These are phyloP conservation scores for Thyatira batis DNA, from an alignment of 2,888 invertebrate genomes.

Conservation along the genomic window DNA sequence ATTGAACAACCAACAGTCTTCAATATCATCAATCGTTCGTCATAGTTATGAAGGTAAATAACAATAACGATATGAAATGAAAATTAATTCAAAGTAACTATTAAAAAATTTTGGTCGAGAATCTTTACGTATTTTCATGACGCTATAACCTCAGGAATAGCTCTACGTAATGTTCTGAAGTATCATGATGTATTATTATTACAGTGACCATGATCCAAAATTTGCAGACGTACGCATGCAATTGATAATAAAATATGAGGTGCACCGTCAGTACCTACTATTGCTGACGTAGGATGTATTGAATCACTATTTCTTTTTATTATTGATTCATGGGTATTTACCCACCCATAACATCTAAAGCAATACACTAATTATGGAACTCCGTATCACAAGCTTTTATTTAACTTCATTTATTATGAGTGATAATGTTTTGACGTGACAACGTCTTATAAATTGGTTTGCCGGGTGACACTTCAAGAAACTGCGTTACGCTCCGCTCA, in stretches of 20 bases:
- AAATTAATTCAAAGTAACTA: background rate
- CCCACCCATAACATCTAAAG: background rate
- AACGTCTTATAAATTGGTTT: too few species aligned
- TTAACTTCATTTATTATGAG: too few species aligned
- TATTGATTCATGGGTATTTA: background rate
- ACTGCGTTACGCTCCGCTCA: too few species aligned
- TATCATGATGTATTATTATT: constrained; percentile 3
- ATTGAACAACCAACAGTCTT: too few species aligned
- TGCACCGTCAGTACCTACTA: background rate
- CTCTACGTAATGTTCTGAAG: background rate
- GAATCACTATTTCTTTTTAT: background rate
- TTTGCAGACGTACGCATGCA: background rate
- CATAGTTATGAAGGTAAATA: too few species aligned
- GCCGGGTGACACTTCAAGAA: too few species aligned
- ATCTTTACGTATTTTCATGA: constrained; percentile 1
- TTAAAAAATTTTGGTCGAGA: background rate
- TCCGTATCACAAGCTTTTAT: too few species aligned
- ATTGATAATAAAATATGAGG: background rate
- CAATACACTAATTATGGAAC: too few species aligned
- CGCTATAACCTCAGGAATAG: background rate
- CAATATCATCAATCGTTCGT: too few species aligned
- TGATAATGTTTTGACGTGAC: too few species aligned
- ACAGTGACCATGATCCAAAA: constrained; percentile 3
- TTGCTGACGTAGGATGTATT: background rate
- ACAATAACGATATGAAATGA: too few species aligned